Evolutionary conservation across 2,113 vertebrate species (phyloP), one percentile per base, ranked within the genome.

Genomic region (Platichthys stellatus): DNA sequence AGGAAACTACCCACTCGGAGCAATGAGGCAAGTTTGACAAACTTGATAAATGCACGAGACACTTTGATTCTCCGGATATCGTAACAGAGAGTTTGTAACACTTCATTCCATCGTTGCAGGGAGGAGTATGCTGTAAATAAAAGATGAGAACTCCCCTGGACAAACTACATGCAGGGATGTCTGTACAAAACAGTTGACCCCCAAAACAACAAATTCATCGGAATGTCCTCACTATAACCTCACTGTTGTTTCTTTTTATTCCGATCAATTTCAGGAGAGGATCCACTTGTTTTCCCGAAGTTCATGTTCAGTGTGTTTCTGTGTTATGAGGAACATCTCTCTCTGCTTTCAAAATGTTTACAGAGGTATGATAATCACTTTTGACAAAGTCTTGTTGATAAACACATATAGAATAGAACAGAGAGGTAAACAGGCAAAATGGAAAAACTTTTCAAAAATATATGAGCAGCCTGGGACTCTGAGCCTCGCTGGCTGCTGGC

Each of bases 91-190:
- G 74, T 78, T 79, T 63, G 59, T 10, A 67, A 61, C 45, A 75
- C 13, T 59, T 53, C 47, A 51, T 81, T 62, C 64, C 51, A 35
- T 38, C 20, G 59, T 74, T 14, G 43, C 35, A 26, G 38, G 14
- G 21, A 40, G 21, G 53, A 17, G n/a, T 40, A 43, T 18, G 57
- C 61, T 75, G 72, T 88, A 68, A 89, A 85, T 82, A 78, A 75
- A 76, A 76, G 67, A 86, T 81, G 64, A 85, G 24, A 76, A 57
- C 47, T 73, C 38, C 59, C 56, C 28, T 69, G 53, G 65, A 74
- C 60, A 54, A 74, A 76, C 28, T 49, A 58, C 43, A 47, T 43
- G 72, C 63, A n/a, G 53, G 31, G 31, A 31, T 58, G 69, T 53
- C 38, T 63, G 24, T 17, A 51, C 40, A 68, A 59, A 67, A 53